Base-by-base conservation (phyloP, 2,113 vertebrate species). In the Ciconia boyciana region DNA sequence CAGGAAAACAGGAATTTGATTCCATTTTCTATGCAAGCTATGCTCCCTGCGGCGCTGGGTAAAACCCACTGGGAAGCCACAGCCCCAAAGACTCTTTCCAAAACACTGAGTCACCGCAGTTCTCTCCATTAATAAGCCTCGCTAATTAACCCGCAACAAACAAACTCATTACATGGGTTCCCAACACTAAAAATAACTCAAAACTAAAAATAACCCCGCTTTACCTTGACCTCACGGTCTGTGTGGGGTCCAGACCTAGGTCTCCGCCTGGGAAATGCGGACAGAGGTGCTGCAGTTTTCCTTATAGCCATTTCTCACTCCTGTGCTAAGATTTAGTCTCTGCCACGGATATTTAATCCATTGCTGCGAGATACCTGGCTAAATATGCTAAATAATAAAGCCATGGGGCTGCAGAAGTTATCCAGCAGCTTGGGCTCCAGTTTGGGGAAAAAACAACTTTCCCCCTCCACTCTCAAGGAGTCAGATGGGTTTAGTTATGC, bases 181-280 rank as follows among this genome's bases (percentile, higher is more conserved):
- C 54, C 44, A 26, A 16, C 7, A 5, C 34, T 17, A 64, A 90
- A 76, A 76, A 57, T 46, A 58, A 11, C 18, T 14, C 21, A 55
- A 83, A 61, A 4, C 14, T 77, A n/a, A 48, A 72, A 83, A 48
- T 24, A 78, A 31, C 5, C 43, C 24, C 28, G 48, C 32, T 9
- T 4, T 9, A 32, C 61, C 75, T 51, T 1, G 0, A 44, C 11
- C 9, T 16, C 0, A 0, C 0, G 0, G 5, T 4, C 26, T 7
- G 10, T 1, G 2, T 13, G 5, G 39, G 34, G 31, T 31, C 39
- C 51, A 44, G 68, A 60, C 11, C 18, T 3, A 2, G 0, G 6
- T 18, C 18, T 69, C 34, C 6, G 1, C 44, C 28, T 54, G 29
- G 39, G 51, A 78, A 58, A 39, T 0, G 7, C 1, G 48, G 51